phyloP scores from a whole-genome alignment of 2,797 vertebrate species.

The Platalea minor region DNA sequence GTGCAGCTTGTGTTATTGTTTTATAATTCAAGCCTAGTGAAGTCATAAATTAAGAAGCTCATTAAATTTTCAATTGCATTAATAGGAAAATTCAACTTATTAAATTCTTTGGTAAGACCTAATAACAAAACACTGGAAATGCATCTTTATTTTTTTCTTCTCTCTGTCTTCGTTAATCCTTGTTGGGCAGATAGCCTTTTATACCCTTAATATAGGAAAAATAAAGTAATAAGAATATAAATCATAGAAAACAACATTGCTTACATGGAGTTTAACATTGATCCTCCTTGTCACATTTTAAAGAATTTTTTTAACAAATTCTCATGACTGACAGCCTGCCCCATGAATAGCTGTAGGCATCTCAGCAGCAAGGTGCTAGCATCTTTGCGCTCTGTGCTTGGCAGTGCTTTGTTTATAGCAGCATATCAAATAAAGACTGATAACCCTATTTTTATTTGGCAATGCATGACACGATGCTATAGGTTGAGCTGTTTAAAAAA shows the following conservation, averaged over 20 bases:
- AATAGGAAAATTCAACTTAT: slow-evolving; percentile 52
- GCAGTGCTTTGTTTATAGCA: not conserved
- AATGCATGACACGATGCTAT: not conserved
- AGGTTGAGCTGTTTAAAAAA: not conserved
- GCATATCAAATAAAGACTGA: not conserved
- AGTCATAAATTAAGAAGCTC: slow-evolving; percentile 68
- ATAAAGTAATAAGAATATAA: not conserved
- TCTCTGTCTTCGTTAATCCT: not conserved
- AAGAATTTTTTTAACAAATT: not conserved
- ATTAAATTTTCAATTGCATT: slow-evolving; percentile 72
- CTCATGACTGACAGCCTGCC: not conserved
- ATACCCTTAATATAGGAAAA: not conserved
- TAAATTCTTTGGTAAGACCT: slow-evolving; percentile 34
- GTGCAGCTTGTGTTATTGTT: slow-evolving; percentile 62
- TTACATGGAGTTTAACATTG: not conserved
- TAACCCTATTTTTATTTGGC: not conserved
- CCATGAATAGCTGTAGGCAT: not conserved
- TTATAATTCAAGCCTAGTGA: slow-evolving; percentile 60
- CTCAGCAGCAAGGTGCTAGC: not conserved
- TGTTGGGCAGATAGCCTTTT: not conserved
- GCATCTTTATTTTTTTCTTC: not conserved
- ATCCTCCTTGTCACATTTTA: not conserved
- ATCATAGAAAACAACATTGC: not conserved
- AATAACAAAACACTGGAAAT: not conserved
- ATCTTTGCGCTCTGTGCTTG: not conserved